These are phyloP conservation scores for Otocyon megalotis DNA, from an alignment of 2,113 vertebrate genomes.

Conservation along the genomic window DNA sequence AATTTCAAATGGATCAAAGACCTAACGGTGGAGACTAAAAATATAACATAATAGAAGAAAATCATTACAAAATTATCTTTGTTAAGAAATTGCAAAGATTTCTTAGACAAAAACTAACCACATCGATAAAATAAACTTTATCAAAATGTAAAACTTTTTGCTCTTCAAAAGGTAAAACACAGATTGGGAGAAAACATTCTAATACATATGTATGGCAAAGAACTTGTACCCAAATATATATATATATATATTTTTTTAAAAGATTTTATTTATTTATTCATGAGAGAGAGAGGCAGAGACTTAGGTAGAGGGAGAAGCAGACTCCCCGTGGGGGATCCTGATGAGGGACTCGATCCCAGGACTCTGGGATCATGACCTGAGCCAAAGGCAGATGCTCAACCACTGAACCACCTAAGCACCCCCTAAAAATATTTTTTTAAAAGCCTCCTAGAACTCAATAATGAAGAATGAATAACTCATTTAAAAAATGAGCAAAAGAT, in stretches of 20 bases:
- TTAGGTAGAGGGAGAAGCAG: no score
- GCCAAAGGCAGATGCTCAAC: no score
- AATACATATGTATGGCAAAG: neutral
- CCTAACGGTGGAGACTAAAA: neutral
- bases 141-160: slow-evolving; percentile 5
- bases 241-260: neutral
- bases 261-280: neutral
- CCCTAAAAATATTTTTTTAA: neutral
- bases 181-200: neutral
- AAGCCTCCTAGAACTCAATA: neutral
- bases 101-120: neutral
- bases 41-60: neutral
- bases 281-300: no score
- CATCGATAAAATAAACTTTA: neutral
- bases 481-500: slow-evolving; percentile 13
- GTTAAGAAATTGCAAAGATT: neutral
- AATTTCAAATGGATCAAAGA: neutral
- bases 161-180: neutral
- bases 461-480: neutral
- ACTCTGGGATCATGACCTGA: no score
- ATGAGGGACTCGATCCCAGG: no score
- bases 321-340: no score
- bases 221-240: neutral
- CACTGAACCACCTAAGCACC: no score
- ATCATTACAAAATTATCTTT: neutral